Percentiles rank a stretch among this genome's conserved stretches.
phyloP scores from a whole-genome alignment of 1,140 invertebrate genomes.

The Drosophila nebulosa region DNA sequence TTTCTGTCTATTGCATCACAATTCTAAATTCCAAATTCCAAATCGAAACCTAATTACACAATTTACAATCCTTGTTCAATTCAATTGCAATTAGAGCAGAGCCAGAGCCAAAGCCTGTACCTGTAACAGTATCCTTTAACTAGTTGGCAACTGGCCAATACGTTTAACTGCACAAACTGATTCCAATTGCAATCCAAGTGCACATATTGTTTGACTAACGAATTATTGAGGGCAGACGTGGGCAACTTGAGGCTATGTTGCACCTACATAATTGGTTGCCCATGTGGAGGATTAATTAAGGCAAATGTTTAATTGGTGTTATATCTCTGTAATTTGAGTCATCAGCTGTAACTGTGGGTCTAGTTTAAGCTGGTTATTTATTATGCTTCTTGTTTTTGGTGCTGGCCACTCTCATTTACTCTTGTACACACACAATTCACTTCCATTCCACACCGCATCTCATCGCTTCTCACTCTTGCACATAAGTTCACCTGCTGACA shows the following conservation, averaged over 20 bases:
- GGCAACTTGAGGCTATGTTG: not conserved
- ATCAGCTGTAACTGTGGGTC: slow-evolving; percentile 22
- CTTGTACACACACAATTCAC: not conserved
- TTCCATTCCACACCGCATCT: too few relatives aligned
- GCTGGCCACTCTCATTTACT: not conserved
- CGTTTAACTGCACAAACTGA: slow-evolving; percentile 18
- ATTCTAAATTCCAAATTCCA: not conserved
- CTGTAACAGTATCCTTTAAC: not conserved
- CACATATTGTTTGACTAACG: not conserved
- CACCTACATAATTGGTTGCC: slow-evolving; percentile 1
- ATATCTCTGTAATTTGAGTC: not conserved
- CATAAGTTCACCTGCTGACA: slow-evolving; percentile 48
- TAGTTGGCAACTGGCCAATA: not conserved
- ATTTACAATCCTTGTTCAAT: slow-evolving; percentile 24
- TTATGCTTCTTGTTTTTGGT: slow-evolving; percentile 11
- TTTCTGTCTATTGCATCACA: not conserved
- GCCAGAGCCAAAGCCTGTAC: too few relatives aligned
- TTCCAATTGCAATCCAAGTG: not conserved
- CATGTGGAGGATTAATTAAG: slow-evolving; percentile 15
- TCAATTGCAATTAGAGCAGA: slow-evolving; percentile 46
- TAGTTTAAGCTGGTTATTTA: slow-evolving; percentile 22
- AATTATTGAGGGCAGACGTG: not conserved
- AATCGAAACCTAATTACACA: not conserved
- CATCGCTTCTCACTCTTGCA: slow-evolving; percentile 15
- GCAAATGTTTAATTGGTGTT: slow-evolving; percentile 6